These are phyloP conservation scores for Poecilia wingei DNA, from an alignment of 2,797 vertebrate species.

Conservation along the genomic window DNA sequence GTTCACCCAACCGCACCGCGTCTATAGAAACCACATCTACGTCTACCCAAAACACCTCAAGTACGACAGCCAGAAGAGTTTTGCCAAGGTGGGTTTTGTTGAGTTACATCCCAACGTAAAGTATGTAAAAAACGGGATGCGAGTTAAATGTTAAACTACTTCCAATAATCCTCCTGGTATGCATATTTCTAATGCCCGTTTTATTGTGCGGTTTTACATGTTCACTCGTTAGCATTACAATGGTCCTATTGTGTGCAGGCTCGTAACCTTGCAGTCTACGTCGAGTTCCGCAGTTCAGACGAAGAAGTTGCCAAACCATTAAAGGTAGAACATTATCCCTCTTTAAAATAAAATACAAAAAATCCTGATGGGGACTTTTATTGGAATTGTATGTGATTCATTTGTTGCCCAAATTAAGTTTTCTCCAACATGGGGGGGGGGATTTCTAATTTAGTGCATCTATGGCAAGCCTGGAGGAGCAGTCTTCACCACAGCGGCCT, in stretches of 20 bases:
- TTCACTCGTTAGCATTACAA: slow-evolving; percentile 32
- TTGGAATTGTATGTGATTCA: slow-evolving; percentile 3
- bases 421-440: slow-evolving; percentile 1
- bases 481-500: slow-evolving; percentile 88
- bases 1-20: slow-evolving; percentile 90
- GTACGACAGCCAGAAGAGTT: slow-evolving; percentile 97
- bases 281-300: slow-evolving; percentile 95
- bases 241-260: slow-evolving; percentile 84
- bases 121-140: not conserved
- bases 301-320: slow-evolving; percentile 90
- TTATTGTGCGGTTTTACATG: slow-evolving; percentile 22
- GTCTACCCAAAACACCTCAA: slow-evolving; percentile 98
- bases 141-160: not conserved
- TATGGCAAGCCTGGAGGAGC: slow-evolving; percentile 95
- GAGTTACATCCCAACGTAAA: not conserved
- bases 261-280: slow-evolving; percentile 92
- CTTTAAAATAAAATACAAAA: not conserved
- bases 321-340: slow-evolving; percentile 81
- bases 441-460: slow-evolving; percentile 85
- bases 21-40: slow-evolving; percentile 97
- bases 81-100: slow-evolving; percentile 87
- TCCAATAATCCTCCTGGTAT: not conserved
- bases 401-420: slow-evolving; percentile 3
- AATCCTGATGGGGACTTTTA: slow-evolving; percentile 19
- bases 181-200: slow-evolving; percentile 12